Base-by-base conservation (phyloP, 2,888 invertebrate genomes). In the Geotrupes spiniger region DNA sequence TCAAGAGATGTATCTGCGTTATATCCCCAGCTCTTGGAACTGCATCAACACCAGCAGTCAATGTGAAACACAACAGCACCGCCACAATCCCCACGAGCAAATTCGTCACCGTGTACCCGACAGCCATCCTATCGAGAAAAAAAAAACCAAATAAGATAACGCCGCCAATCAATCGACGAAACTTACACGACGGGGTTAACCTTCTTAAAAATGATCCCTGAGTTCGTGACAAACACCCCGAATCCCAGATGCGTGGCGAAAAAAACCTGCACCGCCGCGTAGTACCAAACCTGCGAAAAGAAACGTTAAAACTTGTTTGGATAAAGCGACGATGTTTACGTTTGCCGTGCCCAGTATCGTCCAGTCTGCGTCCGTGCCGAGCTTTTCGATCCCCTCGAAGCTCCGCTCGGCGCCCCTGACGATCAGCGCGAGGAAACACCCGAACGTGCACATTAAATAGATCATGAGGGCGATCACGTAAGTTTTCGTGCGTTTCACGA, bases 181-280 rank as follows among this genome's bases (percentile, higher is more conserved):
- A 12, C 75, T 77, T 72, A 83, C 84, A 82, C 82, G 64, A 83
- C 76, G 21, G 83, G 82, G 69, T 83, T 83, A 39, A 78, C 79
- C 69, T 83, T 78, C 52, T 78, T 78, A 61, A 82, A 83, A 17
- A 83, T 72, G 31, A 80, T 77, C 15, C 82, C 83, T 8, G 83
- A 83, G 33, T 80, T 78, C 36, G 84, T 84, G 21, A 80, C 76
- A 47, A 83, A 76, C 52, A 81, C 79, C 14, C 84, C 84, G 59
- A 83, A 79, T 51, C 82, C 79, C 36, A 83, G 72, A 46, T 83
- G 80, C 1, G 82, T 80, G 0, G 84, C 83, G 62, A 84, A 72
- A 59, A 84, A 72, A 36, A 83, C 78, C 66, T 84, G 84, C 26
- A 83, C 78, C 53, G 80, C 68, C 1, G 81, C 80, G 57, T 80